A percentile compares a stretch with the other conserved stretches of the same genome.
phyloP scores from a whole-genome alignment of 2,113 vertebrate genomes.

The Psittacara wagleri region DNA sequence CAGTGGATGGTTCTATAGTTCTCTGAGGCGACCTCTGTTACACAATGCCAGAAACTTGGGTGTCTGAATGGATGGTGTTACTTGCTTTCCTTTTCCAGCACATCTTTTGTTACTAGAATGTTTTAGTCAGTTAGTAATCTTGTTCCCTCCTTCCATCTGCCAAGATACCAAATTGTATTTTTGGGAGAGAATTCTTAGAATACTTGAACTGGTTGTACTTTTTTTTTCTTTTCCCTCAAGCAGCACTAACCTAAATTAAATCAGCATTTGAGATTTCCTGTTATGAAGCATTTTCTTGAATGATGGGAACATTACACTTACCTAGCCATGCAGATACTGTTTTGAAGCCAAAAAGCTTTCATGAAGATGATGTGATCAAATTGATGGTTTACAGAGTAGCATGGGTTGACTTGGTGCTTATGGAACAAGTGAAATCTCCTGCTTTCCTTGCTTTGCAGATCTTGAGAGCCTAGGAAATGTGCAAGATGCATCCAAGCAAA shows the following conservation, averaged over 20 bases:
- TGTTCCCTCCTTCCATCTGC: conserved; percentile 29
- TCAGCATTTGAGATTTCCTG: background rate
- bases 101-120: conserved; percentile 40
- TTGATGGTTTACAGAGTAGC: background rate
- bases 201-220: background rate
- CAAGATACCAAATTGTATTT: conserved; percentile 4
- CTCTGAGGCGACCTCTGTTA: background rate
- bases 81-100: background rate
- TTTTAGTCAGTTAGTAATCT: conserved; percentile 28
- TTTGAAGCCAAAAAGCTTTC: background rate
- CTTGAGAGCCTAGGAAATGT: background rate
- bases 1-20: background rate
- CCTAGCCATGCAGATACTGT: background rate
- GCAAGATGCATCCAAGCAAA: background rate
- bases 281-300: background rate
- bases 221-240: background rate
- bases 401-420: background rate
- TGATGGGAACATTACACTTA: background rate
- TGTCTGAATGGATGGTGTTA: background rate
- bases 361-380: background rate
- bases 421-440: background rate
- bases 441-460: conserved; percentile 32
- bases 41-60: background rate
- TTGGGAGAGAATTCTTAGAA: conserved; percentile 18
- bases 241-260: background rate